phyloP scores from a whole-genome alignment of 1,140 invertebrate genomes.

The Coboldia fuscipes region DNA sequence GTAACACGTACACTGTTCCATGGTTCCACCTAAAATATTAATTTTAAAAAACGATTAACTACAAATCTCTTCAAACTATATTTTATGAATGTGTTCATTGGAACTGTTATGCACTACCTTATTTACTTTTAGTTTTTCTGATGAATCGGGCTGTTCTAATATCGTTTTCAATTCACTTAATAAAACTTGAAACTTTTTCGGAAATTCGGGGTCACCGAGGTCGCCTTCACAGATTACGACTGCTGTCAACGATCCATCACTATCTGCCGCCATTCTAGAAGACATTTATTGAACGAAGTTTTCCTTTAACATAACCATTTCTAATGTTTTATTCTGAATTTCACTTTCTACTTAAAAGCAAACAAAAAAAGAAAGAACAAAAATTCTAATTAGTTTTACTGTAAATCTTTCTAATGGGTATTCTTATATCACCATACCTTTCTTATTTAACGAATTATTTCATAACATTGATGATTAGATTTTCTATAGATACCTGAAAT shows the following conservation, averaged over 20 bases:
- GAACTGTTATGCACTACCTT: slow-evolving; percentile 2
- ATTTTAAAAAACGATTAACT: neutral
- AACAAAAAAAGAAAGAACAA: no score
- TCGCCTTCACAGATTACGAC: slow-evolving; percentile 6
- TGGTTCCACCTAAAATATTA: slow-evolving; percentile 61
- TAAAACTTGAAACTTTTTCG: slow-evolving; percentile 4
- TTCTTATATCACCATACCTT: neutral
- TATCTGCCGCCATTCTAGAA: slow-evolving; percentile 5
- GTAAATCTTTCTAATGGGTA: neutral
- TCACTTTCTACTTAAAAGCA: neutral
- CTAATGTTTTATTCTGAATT: neutral
- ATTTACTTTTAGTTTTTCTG: slow-evolving; percentile 5
- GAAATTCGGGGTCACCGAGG: slow-evolving; percentile 4
- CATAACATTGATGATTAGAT: neutral
- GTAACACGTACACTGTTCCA: slow-evolving; percentile 95
- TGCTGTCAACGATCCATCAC: slow-evolving; percentile 5
- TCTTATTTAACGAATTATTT: neutral
- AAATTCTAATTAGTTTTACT: neutral
- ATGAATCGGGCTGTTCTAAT: slow-evolving; percentile 3
- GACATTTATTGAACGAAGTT: neutral
- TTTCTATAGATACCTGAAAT: no score
- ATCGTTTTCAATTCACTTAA: slow-evolving; percentile 3
- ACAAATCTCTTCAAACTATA: neutral
- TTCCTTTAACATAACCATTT: neutral
- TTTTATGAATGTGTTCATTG: neutral